Conservation (phyloP, 2,888 invertebrate species). For the Dynastes grantii region DNA sequence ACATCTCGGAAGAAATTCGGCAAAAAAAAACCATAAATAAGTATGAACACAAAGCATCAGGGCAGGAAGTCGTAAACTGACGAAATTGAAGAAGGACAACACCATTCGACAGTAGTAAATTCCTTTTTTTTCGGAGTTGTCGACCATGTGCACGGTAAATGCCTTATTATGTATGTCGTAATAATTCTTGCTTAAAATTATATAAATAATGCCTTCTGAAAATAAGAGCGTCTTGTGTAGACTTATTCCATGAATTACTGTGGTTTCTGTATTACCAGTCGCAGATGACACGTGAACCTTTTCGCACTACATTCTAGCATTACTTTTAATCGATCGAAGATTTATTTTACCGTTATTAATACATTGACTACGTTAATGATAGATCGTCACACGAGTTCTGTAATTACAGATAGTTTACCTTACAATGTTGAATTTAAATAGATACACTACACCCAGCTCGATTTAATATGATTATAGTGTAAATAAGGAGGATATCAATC, state of each 20-base stretch:
- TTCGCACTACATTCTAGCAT: no score
- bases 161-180: conserved; percentile 33
- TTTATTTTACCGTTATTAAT: no score
- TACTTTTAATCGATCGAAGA: no score
- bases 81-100: conserved; percentile 20
- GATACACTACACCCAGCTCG: background rate
- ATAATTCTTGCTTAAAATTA: conserved; percentile 19
- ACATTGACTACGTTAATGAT: no score
- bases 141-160: conserved; percentile 31
- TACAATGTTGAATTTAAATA: background rate
- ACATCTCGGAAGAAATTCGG: background rate
- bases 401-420: background rate
- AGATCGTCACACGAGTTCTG: background rate
- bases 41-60: conserved; percentile 1
- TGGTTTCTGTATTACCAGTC: background rate
- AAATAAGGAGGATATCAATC: background rate
- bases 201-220: no score
- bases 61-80: conserved; percentile 30
- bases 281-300: background rate
- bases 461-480: conserved; percentile 7
- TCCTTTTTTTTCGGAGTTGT: conserved; percentile 16
- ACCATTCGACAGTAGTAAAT: conserved; percentile 2
- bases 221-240: background rate
- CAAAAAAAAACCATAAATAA: background rate
- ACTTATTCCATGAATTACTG: background rate